These are phyloP conservation scores for Mya arenaria DNA, from an alignment of 1,140 invertebrate genomes.

Conservation along the genomic window DNA sequence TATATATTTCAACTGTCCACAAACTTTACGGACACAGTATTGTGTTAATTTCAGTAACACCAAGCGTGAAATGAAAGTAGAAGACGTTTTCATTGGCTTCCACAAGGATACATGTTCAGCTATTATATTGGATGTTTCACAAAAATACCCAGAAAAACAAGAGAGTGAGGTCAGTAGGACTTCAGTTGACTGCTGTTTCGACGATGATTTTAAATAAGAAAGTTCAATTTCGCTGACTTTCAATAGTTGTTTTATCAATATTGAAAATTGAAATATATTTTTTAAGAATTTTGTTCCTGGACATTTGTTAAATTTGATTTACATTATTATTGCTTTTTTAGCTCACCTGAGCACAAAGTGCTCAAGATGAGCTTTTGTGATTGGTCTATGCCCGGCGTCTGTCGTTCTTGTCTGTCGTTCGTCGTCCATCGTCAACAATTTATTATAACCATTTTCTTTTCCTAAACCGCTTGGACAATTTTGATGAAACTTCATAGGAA, in stretches of 20 bases:
- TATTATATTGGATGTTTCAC: slow-evolving; percentile 67
- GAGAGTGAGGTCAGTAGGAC: too few relatives aligned
- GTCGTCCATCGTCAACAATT: too few relatives aligned
- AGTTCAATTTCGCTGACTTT: background rate
- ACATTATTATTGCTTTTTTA: background rate
- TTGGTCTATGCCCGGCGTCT: too few relatives aligned
- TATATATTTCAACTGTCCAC: background rate
- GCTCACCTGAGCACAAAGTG: background rate
- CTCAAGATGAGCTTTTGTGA: too few relatives aligned
- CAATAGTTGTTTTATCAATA: background rate
- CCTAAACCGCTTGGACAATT: too few relatives aligned
- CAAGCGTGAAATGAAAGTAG: slow-evolving; percentile 40
- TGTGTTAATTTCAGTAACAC: background rate
- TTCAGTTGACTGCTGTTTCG: too few relatives aligned
- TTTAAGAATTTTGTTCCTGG: background rate
- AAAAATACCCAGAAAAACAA: background rate
- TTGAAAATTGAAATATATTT: background rate
- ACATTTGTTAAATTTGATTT: background rate
- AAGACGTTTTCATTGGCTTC: slow-evolving; percentile 71
- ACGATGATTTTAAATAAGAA: background rate
- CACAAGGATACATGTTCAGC: slow-evolving; percentile 71
- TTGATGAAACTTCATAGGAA: too few relatives aligned
- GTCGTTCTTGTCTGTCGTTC: too few relatives aligned
- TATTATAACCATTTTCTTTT: too few relatives aligned
- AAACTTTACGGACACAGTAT: background rate